Percentiles rank a stretch among this genome's conserved stretches.
These are phyloP conservation scores for Drosophila auraria DNA, from an alignment of 1,140 invertebrate species.

Conservation along the genomic window DNA sequence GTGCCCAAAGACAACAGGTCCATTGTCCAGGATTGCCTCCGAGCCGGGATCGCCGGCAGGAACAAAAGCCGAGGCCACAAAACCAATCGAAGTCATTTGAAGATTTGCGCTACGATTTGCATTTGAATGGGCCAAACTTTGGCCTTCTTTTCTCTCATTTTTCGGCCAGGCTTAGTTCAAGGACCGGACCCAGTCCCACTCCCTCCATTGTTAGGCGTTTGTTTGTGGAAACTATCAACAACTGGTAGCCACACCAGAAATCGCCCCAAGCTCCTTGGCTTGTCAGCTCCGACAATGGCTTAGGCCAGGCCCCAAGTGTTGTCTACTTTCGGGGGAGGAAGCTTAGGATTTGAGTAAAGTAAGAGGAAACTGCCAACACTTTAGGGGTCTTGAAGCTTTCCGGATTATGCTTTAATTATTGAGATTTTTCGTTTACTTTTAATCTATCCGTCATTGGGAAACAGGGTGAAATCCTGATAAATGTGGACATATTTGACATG, in stretches of 20 bases:
- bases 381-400: not conserved
- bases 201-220: slow-evolving; percentile 32
- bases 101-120: slow-evolving; percentile 74
- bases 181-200: slow-evolving; percentile 13
- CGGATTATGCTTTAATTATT: slow-evolving; percentile 10
- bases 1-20: slow-evolving; percentile 22
- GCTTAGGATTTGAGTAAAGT: not conserved
- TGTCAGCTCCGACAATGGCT: slow-evolving; percentile 36
- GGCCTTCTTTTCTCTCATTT: slow-evolving; percentile 30
- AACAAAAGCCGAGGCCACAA: slow-evolving; percentile 61
- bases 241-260: slow-evolving; percentile 26
- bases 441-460: not conserved
- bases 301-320: not conserved
- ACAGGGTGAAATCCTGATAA: not conserved
- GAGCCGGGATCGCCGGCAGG: slow-evolving; percentile 13
- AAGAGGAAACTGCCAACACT: not conserved
- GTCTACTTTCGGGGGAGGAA: slow-evolving; percentile 27
- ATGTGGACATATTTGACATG: not conserved
- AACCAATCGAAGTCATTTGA: slow-evolving; percentile 82
- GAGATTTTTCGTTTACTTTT: not conserved
- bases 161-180: slow-evolving; percentile 41
- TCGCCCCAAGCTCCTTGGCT: slow-evolving; percentile 26
- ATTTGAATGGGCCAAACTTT: slow-evolving; percentile 71
- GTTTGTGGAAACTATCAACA: slow-evolving; percentile 45
- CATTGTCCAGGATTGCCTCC: slow-evolving; percentile 24